phyloP scores from a whole-genome alignment of 2,113 vertebrate genomes.

The Genyomyrus donnyi region DNA sequence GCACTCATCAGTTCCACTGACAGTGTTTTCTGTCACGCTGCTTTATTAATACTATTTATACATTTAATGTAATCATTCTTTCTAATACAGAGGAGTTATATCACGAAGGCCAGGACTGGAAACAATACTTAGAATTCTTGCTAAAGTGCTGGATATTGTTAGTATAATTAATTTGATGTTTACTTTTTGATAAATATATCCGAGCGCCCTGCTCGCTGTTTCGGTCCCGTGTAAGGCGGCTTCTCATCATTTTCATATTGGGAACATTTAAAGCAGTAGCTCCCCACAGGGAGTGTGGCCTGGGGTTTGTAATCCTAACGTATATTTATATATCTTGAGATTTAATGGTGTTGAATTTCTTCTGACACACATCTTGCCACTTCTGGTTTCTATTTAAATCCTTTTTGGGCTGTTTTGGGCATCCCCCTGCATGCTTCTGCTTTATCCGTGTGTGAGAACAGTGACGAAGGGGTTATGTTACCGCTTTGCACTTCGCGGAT shows the following conservation, averaged over 20 bases:
- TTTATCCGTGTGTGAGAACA: not conserved
- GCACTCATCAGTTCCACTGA: not conserved
- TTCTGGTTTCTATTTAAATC: conserved; percentile 8
- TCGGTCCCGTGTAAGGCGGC: not conserved
- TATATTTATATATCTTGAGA: not conserved
- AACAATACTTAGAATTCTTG: not conserved
- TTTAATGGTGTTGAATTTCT: not conserved
- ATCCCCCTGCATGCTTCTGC: not conserved
- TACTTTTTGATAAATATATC: not conserved
- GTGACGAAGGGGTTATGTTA: not conserved
- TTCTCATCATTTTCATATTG: not conserved
- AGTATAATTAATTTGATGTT: not conserved
- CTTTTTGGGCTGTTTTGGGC: not conserved
- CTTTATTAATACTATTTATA: conserved; percentile 1
- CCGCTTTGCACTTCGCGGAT: not conserved
- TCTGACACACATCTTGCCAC: not conserved
- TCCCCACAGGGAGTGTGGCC: not conserved
- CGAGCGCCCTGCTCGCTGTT: not conserved
- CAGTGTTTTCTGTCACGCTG: not conserved
- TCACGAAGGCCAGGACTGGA: not conserved
- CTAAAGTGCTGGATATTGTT: not conserved
- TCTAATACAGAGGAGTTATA: not conserved
- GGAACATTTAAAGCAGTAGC: not conserved
- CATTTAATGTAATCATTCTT: conserved; percentile 3
- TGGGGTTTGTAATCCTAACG: not conserved